Evolutionary conservation across 2,797 vertebrate species (phyloP).

Genomic region (Orestias chungarensis): DNA sequence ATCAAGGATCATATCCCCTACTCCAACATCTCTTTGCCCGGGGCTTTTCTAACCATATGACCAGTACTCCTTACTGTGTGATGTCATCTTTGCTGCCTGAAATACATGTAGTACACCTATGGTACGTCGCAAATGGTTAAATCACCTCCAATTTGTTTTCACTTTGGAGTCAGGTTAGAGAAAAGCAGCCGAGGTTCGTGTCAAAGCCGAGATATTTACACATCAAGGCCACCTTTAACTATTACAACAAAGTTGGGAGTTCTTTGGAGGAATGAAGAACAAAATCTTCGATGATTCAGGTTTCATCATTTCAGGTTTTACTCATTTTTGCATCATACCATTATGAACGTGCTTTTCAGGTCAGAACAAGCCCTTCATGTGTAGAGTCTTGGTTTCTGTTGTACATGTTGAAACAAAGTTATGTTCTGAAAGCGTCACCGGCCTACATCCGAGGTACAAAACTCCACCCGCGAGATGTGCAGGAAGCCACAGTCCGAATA

Average conservation of each 20-base stretch:
- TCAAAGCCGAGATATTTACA: not conserved
- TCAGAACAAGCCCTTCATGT: conserved; percentile 4
- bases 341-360: conserved; percentile 7
- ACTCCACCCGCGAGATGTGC: not conserved
- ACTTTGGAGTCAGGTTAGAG: not conserved
- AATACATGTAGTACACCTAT: not conserved
- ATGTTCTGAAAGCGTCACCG: not conserved
- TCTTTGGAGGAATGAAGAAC: not conserved
- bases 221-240: not conserved
- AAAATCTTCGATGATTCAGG: not conserved
- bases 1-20: too few species aligned
- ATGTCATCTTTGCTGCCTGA: not conserved
- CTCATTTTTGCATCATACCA: not conserved
- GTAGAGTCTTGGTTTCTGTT: conserved; percentile 2
- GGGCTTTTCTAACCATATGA: too few species aligned
- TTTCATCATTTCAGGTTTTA: not conserved
- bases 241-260: not conserved
- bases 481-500: not conserved
- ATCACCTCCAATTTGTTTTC: not conserved
- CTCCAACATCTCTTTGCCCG: too few species aligned
- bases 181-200: not conserved
- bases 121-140: not conserved
- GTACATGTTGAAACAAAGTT: not conserved
- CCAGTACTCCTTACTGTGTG: not conserved
- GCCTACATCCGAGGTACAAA: not conserved